phyloP scores from a whole-genome alignment of 2,797 vertebrate species.

The Eulemur coronatus region DNA sequence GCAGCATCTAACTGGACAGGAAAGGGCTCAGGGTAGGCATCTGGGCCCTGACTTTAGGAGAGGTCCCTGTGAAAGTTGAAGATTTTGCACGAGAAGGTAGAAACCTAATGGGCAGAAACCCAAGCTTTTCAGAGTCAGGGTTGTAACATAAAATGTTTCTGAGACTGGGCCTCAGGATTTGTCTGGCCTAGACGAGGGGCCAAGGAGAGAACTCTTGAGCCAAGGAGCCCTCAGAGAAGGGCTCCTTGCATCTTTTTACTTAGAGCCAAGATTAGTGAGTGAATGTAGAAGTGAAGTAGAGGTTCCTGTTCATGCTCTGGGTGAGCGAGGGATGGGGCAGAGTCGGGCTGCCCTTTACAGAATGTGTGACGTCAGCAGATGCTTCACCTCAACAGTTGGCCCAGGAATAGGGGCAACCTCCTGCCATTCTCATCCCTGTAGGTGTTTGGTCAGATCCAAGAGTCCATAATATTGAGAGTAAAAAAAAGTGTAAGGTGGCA shows the following conservation, averaged over 20 bases:
- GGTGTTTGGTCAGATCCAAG: neutral
- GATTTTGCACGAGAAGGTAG: neutral
- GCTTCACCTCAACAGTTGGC: neutral
- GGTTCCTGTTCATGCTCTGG: neutral
- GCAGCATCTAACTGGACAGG: neutral
- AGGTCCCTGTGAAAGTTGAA: neutral
- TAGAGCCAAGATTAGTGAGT: neutral
- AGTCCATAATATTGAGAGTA: neutral
- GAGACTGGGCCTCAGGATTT: neutral
- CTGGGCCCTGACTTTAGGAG: neutral
- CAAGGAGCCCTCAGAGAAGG: neutral
- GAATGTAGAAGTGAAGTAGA: fast-evolving
- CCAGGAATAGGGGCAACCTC: neutral
- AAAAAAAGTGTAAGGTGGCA: neutral
- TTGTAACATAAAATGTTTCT: neutral
- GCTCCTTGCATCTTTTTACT: neutral
- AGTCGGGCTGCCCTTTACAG: neutral
- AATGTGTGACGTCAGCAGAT: neutral
- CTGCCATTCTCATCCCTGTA: neutral
- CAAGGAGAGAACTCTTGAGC: neutral
- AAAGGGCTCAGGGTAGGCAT: neutral
- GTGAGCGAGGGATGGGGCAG: neutral
- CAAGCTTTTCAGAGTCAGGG: neutral
- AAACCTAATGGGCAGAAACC: neutral
- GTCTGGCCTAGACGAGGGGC: neutral